These are phyloP conservation scores for Bombus confusus DNA, from an alignment of 1,140 invertebrate species.

Conservation along the genomic window DNA sequence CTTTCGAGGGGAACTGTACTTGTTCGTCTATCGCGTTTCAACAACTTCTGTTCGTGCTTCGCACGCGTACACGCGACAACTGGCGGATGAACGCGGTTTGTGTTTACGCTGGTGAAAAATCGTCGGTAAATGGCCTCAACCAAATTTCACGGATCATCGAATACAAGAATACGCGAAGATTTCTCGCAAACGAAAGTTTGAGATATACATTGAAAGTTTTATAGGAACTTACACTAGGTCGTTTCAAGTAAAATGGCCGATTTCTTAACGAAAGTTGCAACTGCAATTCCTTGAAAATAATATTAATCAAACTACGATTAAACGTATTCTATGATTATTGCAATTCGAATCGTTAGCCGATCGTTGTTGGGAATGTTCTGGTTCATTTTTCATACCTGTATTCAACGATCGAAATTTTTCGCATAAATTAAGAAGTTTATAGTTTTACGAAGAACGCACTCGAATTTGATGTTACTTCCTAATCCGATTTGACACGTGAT, in stretches of 20 bases:
- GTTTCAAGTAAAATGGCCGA: background rate
- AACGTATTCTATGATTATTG: no score
- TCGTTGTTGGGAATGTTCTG: no score
- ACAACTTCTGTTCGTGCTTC: background rate
- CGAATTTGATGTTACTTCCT: no score
- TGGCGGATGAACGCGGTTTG: background rate
- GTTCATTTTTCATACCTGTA: no score
- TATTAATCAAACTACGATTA: no score
- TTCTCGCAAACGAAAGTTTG: background rate
- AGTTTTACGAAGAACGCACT: no score
- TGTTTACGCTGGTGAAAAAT: conserved; percentile 8
- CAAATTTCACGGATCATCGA: conserved; percentile 60
- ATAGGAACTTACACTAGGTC: background rate
- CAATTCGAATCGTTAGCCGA: no score
- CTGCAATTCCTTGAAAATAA: no score
- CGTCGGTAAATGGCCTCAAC: conserved; percentile 50
- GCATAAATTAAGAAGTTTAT: no score
- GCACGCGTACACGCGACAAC: conserved; percentile 11
- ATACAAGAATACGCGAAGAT: background rate
- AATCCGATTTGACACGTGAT: no score
- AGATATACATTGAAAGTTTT: background rate
- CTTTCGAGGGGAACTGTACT: background rate
- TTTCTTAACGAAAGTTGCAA: background rate
- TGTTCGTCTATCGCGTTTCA: background rate
- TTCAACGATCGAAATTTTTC: no score